Evolutionary conservation across 64 coral and sea anemone species (phyloP), one percentile per base, ranked within the genome.

Genomic region (Montipora cactus): DNA sequence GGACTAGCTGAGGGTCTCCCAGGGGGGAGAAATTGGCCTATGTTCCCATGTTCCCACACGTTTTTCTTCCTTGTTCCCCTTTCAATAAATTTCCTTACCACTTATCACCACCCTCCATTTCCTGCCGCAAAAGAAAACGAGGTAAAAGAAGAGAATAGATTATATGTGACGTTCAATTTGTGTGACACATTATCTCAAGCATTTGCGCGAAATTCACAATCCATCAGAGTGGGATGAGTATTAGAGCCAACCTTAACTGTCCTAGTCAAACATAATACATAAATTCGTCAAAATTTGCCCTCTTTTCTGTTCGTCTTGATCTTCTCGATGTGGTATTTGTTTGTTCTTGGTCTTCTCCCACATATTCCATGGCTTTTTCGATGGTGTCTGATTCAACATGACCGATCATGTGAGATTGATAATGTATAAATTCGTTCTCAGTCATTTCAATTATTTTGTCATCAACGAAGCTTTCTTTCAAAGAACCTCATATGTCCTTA

Each of bases 401-500:
- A 53, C 51, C 51, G 51, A 53, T 53, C 51, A 53, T 53, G 51
- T 53, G 51, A 53, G 51, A 53, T 53, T 53, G 51, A 53, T 53
- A 53, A 53, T 53, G 51, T 53, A 53, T 53, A 53, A 53, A 53
- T 53, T 53, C 51, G 51, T 53, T 53, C 51, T 53, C 8, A 53
- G 51, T 53, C 51, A 53, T 53, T 53, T 53, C 51, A 5, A 53
- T 53, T 6, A 53, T 53, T 53, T 53, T 53, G 51, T 53, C 51
- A 53, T 53, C 8, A 53, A 53, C 51, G 8, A 53, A 6, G 51
- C 51, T 76, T 76, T 76, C 74, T 76, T 45, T 76, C 22, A 47
- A 76, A 76, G 74, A 76, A 0, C 76, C 44, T 6, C 76, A 78
- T 78, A 78, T 78, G 76, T 78, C 76, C 45, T 78, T 48, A 49